Conservation (phyloP, 2,113 vertebrate genomes). For the Gambusia affinis region DNA sequence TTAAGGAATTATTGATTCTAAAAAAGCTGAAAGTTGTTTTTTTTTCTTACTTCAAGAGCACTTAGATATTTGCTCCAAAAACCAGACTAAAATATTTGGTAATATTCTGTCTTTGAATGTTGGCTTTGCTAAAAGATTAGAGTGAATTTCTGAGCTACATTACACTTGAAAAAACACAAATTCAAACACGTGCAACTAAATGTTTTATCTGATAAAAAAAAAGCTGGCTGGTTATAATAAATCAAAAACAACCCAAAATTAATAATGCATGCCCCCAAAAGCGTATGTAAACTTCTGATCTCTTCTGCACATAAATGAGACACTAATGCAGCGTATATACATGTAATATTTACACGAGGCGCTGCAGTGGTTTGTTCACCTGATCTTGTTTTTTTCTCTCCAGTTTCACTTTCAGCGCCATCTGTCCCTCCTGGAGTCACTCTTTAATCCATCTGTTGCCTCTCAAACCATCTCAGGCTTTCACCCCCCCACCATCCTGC, state of each 20-base stretch:
- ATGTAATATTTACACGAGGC: constrained; percentile 39
- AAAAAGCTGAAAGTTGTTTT: no score
- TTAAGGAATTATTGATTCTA: no score
- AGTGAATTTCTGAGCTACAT: not conserved
- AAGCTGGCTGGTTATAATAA: not conserved
- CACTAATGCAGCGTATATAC: constrained; percentile 61
- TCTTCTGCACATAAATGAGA: constrained; percentile 24
- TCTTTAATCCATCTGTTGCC: constrained; percentile 70
- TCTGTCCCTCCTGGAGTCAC: constrained; percentile 58
- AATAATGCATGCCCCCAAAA: not conserved
- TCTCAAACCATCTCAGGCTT: constrained; percentile 28
- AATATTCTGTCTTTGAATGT: no score
- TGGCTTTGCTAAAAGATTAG: no score
- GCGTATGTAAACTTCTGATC: not conserved
- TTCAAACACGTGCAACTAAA: no score
- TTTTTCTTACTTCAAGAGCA: no score
- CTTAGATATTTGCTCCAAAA: no score
- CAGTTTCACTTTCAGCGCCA: constrained; percentile 64
- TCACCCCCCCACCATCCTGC: constrained; percentile 36
- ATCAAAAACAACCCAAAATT: not conserved
- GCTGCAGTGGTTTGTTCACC: constrained; percentile 23
- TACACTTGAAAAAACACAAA: not conserved
- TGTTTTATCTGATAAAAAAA: not conserved
- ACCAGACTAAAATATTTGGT: no score
- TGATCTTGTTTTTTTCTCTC: not conserved